Percentiles rank a stretch among this genome's conserved stretches.
Conservation (phyloP, 2,113 vertebrate genomes). For the Lepus timidus region DNA sequence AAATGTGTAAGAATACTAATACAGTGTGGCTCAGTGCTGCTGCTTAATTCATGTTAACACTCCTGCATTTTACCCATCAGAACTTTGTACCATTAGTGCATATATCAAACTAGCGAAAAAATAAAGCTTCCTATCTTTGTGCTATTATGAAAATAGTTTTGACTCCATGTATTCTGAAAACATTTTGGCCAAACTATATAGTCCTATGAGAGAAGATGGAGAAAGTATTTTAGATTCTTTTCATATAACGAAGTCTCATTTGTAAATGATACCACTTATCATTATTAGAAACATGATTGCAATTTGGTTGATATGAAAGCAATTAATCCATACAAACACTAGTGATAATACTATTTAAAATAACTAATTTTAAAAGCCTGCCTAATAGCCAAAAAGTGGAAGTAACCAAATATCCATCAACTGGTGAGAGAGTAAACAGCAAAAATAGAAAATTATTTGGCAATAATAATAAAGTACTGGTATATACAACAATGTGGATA, state of each 20-base stretch:
- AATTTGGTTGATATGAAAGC: background rate
- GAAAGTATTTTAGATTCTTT: constrained; percentile 12
- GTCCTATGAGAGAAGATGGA: background rate
- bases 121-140: background rate
- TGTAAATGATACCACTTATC: constrained; percentile 8
- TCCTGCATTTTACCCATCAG: background rate
- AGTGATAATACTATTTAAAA: constrained; percentile 12
- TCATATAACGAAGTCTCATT: background rate
- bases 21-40: background rate
- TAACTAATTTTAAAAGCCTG: background rate
- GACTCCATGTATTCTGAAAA: background rate
- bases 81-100: background rate
- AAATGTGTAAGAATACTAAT: background rate
- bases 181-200: background rate
- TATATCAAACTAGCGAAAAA: background rate
- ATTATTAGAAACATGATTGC: background rate
- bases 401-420: background rate
- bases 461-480: background rate
- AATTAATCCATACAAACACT: constrained; percentile 28
- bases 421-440: background rate
- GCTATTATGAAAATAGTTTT: constrained; percentile 21
- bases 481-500: background rate
- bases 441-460: background rate
- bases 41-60: background rate
- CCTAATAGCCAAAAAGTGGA: background rate